phyloP scores from a whole-genome alignment of 2,888 invertebrate genomes.

The Ichneumoninae sp. region DNA sequence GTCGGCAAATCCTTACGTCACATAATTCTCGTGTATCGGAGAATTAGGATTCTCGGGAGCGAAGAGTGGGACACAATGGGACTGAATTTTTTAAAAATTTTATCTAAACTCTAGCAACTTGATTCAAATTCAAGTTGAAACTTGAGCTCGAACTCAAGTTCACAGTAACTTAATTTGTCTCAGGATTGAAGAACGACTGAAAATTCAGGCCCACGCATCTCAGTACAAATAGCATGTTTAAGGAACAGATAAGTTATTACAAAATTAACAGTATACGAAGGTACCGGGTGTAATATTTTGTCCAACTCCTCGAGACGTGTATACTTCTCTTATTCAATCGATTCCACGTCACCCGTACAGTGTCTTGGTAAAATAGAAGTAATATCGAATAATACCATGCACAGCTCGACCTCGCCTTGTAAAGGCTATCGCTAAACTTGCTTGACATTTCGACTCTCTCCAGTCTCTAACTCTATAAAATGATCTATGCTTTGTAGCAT shows the following conservation, averaged over 20 bases:
- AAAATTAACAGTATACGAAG: not conserved
- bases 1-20: not conserved
- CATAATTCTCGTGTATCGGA: not conserved
- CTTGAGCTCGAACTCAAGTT: not conserved
- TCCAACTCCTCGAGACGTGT: no score
- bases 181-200: not conserved
- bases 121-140: not conserved
- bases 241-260: not conserved
- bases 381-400: not conserved
- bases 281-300: no score
- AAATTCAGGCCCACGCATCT: not conserved
- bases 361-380: not conserved
- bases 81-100: no score
- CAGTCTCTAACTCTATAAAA: slow-evolving; percentile 17
- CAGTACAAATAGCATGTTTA: not conserved
- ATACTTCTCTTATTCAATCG: not conserved
- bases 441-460: slow-evolving; percentile 49
- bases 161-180: no score
- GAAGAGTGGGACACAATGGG: not conserved
- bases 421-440: slow-evolving; percentile 48
- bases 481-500: slow-evolving; percentile 6
- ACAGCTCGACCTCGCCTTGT: slow-evolving; percentile 2
- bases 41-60: not conserved
- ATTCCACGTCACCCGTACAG: not conserved
- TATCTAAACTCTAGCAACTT: not conserved